Percentiles rank a stretch among this genome's conserved stretches.
phyloP scores from a whole-genome alignment of 1,140 invertebrate genomes.

The Meloidogyne exigua region DNA sequence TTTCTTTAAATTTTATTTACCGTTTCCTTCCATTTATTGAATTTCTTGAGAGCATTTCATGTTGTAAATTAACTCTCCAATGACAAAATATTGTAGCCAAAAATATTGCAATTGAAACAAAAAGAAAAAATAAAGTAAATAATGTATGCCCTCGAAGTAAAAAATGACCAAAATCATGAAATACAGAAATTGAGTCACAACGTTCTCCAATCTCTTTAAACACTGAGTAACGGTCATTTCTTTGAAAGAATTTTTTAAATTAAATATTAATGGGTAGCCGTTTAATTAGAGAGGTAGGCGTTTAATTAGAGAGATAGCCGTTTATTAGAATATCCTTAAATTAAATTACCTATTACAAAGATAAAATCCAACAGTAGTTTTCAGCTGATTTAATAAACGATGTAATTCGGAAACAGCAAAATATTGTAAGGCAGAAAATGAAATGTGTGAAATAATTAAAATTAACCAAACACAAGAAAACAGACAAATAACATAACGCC shows the following conservation, averaged over 20 bases:
- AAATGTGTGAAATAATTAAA: slow-evolving; percentile 54
- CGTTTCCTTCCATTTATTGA: slow-evolving; percentile 5
- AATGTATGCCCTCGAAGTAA: slow-evolving; percentile 58
- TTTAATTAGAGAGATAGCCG: too few species aligned
- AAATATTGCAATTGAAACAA: slow-evolving; percentile 58
- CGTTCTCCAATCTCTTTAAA: slow-evolving; percentile 54
- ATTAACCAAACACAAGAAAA: slow-evolving; percentile 59
- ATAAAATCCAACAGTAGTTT: not conserved
- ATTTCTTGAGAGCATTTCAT: slow-evolving; percentile 47
- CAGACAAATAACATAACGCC: slow-evolving; percentile 49
- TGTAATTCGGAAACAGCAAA: slow-evolving; percentile 58
- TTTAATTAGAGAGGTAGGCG: too few species aligned
- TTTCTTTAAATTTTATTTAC: not conserved
- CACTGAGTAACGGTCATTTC: slow-evolving; percentile 42
- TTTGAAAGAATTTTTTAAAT: not conserved
- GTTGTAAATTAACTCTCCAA: slow-evolving; percentile 50
- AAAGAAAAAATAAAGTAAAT: slow-evolving; percentile 59
- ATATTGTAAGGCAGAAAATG: slow-evolving; percentile 59
- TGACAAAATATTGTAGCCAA: slow-evolving; percentile 57
- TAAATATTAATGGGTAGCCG: too few species aligned
- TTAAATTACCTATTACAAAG: not conserved
- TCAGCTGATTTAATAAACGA: not conserved
- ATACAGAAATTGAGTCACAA: slow-evolving; percentile 57
- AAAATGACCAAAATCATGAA: slow-evolving; percentile 60
- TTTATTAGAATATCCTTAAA: too few species aligned